Evolutionary conservation across 2,797 vertebrate species (phyloP), one percentile per base, ranked within the genome.

Genomic region (Phataginus tetradactyla): DNA sequence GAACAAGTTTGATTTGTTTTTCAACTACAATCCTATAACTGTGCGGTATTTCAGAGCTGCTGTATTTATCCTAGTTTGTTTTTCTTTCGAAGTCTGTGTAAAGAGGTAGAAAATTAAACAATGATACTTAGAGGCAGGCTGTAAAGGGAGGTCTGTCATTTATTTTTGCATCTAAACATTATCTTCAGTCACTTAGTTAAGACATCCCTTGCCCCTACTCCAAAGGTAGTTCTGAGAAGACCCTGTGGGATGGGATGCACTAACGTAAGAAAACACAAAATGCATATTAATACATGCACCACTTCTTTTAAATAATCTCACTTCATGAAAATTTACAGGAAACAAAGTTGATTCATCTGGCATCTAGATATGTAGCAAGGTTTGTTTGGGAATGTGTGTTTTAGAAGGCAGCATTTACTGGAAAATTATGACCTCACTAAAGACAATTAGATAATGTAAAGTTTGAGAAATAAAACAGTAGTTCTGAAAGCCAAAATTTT

Each of bases 251-350:
- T 3, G 17, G 25, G 37, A 72, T 29, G 15, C 42, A 72, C 32
- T 71, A 91, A 88, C 1, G 12, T 53, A 57, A 77, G 86, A 57
- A 80, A 51, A 84, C 39, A 75, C 5, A 75, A 75, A 85, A 68
- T 27, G 17, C 12, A 3, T 23, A 81, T n/a, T 72, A 92, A 64
- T 55, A 77, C 1, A 34, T 0, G 4, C 20, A 59, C 25, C n/a
- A 49, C 37, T 86, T 64, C n/a, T 78, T 96, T 79, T 45, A 78
- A 66, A 77, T n/a, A 87, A 90, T 90, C 14, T 72, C 25, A 71
- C 7, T 55, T 39, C 55, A 42, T 34, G 42, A 92, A 88, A 90
- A 64, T 27, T 61, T 57, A 85, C 4, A 75, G 34, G 77, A 84
- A 93, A 77, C 27, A 74, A 27, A 90, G 15, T 15, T 57, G 39